A percentile compares a stretch with the other conserved stretches of the same genome.
phyloP scores from a whole-genome alignment of 2,113 vertebrate genomes.

The Origma solitaria region DNA sequence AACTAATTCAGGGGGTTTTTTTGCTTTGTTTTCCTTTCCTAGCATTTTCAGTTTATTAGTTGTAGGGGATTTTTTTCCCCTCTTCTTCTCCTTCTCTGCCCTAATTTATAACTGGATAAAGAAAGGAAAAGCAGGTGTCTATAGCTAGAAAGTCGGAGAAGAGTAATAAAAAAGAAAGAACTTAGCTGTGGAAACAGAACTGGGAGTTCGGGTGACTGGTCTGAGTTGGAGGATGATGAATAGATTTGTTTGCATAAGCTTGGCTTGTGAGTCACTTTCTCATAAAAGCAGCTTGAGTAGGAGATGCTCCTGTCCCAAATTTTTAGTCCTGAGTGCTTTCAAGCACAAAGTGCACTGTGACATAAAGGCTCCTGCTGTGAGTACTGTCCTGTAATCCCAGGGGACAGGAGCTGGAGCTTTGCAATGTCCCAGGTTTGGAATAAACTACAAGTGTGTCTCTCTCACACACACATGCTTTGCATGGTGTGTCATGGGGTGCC shows the following conservation, averaged over 20 bases:
- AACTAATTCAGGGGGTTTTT: neutral
- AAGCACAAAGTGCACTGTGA: neutral
- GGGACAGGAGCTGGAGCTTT: neutral
- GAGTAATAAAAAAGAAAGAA: neutral
- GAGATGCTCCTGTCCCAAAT: conserved; percentile 13
- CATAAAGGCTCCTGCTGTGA: neutral
- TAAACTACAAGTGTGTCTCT: neutral
- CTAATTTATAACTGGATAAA: neutral
- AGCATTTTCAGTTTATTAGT: neutral
- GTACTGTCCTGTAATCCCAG: neutral
- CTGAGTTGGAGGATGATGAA: conserved; percentile 27
- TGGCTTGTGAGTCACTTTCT: conserved; percentile 31
- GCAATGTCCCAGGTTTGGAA: neutral
- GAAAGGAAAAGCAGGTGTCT: neutral
- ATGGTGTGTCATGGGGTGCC: neutral
- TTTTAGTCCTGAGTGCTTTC: conserved; percentile 6
- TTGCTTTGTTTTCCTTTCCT: neutral
- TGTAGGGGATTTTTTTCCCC: neutral
- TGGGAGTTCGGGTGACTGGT: neutral
- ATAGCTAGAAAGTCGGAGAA: neutral
- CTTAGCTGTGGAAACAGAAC: neutral
- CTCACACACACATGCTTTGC: neutral
- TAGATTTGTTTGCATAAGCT: conserved; percentile 9
- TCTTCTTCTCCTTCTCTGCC: neutral
- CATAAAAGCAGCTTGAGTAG: neutral